These are phyloP conservation scores for Liodrosophila aerea DNA, from an alignment of 2,888 invertebrate genomes.

Conservation along the genomic window DNA sequence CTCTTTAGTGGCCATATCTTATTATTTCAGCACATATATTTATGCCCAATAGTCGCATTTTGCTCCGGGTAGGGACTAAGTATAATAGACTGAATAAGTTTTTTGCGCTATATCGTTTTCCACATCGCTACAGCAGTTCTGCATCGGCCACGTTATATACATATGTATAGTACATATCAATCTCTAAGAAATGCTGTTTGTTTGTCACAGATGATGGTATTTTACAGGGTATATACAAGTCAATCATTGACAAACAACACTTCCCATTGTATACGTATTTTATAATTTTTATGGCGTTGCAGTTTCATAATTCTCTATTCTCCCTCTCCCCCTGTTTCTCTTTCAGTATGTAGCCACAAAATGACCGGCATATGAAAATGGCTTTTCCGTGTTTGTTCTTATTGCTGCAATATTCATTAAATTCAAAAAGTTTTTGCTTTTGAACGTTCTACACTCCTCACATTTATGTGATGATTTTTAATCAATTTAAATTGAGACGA, in stretches of 20 bases:
- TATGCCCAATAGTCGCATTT: no score
- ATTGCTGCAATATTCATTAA: constrained; percentile 26
- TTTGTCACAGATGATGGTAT: no score
- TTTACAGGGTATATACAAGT: constrained; percentile 2
- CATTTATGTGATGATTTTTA: constrained; percentile 3
- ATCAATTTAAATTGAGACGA: constrained; percentile 24
- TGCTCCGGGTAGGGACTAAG: no score
- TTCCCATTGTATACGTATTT: constrained; percentile 2
- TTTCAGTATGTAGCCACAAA: constrained; percentile 12
- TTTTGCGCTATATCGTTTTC: no score
- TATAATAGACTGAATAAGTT: no score
- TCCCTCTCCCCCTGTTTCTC: background rate
- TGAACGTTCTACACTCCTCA: constrained; percentile 18
- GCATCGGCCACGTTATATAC: no score
- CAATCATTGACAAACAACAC: no score
- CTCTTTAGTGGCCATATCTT: no score
- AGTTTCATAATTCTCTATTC: constrained; percentile 15
- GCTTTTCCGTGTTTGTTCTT: constrained; percentile 20
- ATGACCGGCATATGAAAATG: constrained; percentile 27
- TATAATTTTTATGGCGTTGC: constrained; percentile 34
- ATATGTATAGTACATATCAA: no score
- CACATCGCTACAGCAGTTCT: no score
- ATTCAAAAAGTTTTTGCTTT: constrained; percentile 31
- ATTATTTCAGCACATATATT: no score
- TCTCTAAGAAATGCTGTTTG: no score